These are phyloP conservation scores for Pteromalus puparum DNA, from an alignment of 1,140 invertebrate genomes.

Conservation along the genomic window DNA sequence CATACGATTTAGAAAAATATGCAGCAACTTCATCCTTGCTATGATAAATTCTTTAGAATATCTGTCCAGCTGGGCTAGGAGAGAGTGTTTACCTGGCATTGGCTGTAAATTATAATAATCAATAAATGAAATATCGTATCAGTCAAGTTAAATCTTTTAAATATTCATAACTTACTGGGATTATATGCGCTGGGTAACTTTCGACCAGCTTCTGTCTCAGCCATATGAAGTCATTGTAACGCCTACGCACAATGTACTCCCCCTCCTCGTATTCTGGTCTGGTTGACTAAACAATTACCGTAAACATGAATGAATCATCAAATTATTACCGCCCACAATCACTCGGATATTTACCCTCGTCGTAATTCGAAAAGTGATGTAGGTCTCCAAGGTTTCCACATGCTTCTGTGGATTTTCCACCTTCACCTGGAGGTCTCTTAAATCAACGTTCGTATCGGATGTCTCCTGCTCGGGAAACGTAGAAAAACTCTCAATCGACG, in stretches of 20 bases:
- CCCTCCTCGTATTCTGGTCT: conserved; percentile 81
- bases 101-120: conserved; percentile 77
- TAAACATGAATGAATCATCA: conserved; percentile 30
- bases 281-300: conserved; percentile 75
- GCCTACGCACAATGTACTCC: conserved; percentile 82
- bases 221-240: conserved; percentile 88
- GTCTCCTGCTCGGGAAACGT: conserved; percentile 77
- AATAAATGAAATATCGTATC: conserved; percentile 41
- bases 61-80: conserved; percentile 83
- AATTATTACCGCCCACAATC: background rate
- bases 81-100: conserved; percentile 83
- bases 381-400: conserved; percentile 84
- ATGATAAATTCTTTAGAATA: conserved; percentile 86
- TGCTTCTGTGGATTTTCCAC: conserved; percentile 89
- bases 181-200: conserved; percentile 81
- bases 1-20: conserved; percentile 81
- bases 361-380: conserved; percentile 83
- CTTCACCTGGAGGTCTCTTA: conserved; percentile 80
- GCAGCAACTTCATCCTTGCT: conserved; percentile 82
- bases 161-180: conserved; percentile 77
- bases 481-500: conserved; percentile 80
- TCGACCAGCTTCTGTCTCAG: conserved; percentile 81
- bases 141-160: background rate
- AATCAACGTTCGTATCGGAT: conserved; percentile 76
- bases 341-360: conserved; percentile 76